Evolutionary conservation across 1,140 invertebrate species (phyloP).

Genomic region (Phenacoccus solenopsis): DNA sequence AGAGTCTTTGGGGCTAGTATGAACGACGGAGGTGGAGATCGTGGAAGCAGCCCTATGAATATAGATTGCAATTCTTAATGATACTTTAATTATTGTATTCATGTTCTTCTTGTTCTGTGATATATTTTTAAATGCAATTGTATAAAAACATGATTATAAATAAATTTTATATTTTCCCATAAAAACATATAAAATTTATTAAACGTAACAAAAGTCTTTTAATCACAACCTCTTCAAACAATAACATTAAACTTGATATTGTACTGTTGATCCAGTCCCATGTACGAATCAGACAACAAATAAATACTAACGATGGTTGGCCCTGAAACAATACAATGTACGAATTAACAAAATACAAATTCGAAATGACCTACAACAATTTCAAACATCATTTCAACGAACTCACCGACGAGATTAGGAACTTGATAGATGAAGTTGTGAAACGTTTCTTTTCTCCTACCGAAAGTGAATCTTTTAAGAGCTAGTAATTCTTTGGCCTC

Average conservation of each 20-base stretch:
- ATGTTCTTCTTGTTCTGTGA: no score
- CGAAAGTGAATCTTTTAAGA: slow-evolving; percentile 50
- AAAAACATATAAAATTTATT: background rate
- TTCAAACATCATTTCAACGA: background rate
- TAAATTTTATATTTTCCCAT: no score
- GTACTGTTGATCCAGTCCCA: slow-evolving; percentile 93
- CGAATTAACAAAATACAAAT: background rate
- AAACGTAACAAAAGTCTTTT: background rate
- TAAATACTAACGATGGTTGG: slow-evolving; percentile 65
- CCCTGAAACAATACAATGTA: slow-evolving; percentile 38
- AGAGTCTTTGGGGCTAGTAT: background rate
- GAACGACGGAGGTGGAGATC: background rate
- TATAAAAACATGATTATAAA: no score
- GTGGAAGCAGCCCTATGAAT: background rate
- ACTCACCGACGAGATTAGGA: background rate
- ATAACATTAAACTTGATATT: slow-evolving; percentile 44
- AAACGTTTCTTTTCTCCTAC: background rate
- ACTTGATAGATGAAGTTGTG: background rate
- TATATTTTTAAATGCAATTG: no score
- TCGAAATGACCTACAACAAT: background rate
- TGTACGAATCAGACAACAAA: slow-evolving; percentile 84
- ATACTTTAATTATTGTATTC: no score
- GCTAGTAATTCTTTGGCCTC: slow-evolving; percentile 64
- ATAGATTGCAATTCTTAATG: background rate
- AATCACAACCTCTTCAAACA: background rate